Conservation (phyloP, 2,888 invertebrate species). For the Thecocarcelia acutangulata region DNA sequence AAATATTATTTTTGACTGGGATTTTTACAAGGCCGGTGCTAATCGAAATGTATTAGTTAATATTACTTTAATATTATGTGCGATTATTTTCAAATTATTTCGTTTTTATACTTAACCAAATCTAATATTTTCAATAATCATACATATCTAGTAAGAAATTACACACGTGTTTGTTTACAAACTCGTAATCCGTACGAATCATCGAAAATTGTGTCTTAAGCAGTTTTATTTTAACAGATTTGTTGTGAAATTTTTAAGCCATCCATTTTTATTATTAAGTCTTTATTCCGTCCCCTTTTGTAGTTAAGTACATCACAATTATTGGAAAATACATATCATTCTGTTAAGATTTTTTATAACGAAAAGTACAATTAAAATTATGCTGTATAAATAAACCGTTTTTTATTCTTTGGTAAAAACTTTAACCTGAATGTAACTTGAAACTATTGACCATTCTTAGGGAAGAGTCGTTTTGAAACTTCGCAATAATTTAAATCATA, state of each 20-base stretch:
- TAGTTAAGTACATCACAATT: constrained; percentile 26
- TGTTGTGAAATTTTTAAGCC: constrained; percentile 29
- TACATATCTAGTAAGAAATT: constrained; percentile 7
- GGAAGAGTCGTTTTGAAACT: too few relatives aligned
- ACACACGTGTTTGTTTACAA: constrained; percentile 8
- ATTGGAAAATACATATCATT: not conserved
- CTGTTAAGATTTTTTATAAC: constrained; percentile 7
- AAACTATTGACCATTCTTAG: too few relatives aligned
- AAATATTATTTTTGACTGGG: constrained; percentile 87
- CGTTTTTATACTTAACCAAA: constrained; percentile 34
- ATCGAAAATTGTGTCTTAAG: constrained; percentile 46
- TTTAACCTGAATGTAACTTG: too few relatives aligned
- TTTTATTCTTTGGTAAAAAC: too few relatives aligned
- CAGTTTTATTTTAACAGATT: constrained; percentile 33
- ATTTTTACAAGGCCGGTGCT: constrained; percentile 79
- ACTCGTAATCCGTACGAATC: constrained; percentile 15
- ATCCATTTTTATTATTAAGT: constrained; percentile 33
- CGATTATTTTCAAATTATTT: constrained; percentile 26
- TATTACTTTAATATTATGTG: not conserved
- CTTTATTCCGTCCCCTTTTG: constrained; percentile 55
- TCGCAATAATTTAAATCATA: too few relatives aligned
- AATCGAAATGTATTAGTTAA: constrained; percentile 57
- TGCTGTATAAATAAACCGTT: too few relatives aligned
- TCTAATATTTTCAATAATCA: too few relatives aligned
- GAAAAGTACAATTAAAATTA: constrained; percentile 8